These are phyloP conservation scores for Ispidina lecontei DNA, from an alignment of 2,797 vertebrate species.

Conservation along the genomic window DNA sequence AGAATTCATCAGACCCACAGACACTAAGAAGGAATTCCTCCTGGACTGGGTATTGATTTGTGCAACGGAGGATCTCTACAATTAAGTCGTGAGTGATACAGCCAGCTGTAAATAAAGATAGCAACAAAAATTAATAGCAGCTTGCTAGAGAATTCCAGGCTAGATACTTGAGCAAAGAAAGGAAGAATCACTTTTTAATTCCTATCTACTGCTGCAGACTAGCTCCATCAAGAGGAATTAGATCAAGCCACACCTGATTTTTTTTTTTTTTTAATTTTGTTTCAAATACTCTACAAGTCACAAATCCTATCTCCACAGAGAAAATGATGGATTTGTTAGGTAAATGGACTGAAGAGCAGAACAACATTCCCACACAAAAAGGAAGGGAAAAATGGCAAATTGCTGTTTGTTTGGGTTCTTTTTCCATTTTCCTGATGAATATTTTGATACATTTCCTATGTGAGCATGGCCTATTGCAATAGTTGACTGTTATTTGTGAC, in stretches of 20 bases:
- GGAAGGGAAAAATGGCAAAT: not conserved
- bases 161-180: not conserved
- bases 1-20: constrained; percentile 71
- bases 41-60: constrained; percentile 28
- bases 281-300: not conserved
- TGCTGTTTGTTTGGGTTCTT: too few relatives aligned
- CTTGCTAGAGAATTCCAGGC: constrained; percentile 18
- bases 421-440: not conserved
- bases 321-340: not conserved
- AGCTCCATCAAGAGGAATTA: constrained; percentile 69
- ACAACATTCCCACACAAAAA: not conserved
- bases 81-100: constrained; percentile 73
- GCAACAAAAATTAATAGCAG: constrained; percentile 50
- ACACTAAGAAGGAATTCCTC: constrained; percentile 63
- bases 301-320: not conserved
- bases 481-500: not conserved
- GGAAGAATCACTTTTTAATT: not conserved
- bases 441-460: not conserved
- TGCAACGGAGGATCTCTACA: constrained; percentile 54
- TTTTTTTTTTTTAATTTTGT: not conserved
- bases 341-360: not conserved
- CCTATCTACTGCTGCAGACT: constrained; percentile 32
- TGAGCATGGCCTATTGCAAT: not conserved
- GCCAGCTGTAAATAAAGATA: constrained; percentile 73
- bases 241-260: not conserved